Conservation (phyloP, 2,888 invertebrate genomes). For the Drosophila melanosoma region DNA sequence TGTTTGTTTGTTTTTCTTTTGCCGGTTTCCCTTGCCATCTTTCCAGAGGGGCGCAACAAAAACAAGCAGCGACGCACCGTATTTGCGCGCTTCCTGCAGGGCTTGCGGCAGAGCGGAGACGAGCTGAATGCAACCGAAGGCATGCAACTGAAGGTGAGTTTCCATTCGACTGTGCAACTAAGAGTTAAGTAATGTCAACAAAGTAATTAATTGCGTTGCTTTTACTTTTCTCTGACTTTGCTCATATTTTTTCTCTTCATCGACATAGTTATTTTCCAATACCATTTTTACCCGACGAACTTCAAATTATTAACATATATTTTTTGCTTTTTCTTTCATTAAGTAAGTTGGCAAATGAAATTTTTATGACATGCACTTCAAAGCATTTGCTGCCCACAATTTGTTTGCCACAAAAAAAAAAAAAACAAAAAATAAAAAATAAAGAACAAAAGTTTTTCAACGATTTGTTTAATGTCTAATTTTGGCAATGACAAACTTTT, state of each 20-base stretch:
- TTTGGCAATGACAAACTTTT: slow-evolving; percentile 67
- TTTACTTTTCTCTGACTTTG: no score
- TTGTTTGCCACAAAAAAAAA: slow-evolving; percentile 44
- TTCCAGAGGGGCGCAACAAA: slow-evolving; percentile 84
- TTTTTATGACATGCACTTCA: slow-evolving; percentile 60
- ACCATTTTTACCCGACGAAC: neutral
- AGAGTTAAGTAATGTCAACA: neutral
- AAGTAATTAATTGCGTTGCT: neutral
- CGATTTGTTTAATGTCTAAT: slow-evolving; percentile 70
- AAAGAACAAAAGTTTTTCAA: slow-evolving; percentile 40
- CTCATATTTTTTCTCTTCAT: neutral
- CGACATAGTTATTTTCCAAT: neutral
- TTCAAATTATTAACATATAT: neutral
- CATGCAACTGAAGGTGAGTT: slow-evolving; percentile 85
- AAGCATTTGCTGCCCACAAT: slow-evolving; percentile 56
- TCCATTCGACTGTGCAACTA: neutral
- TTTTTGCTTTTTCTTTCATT: slow-evolving; percentile 7
- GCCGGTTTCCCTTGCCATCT: neutral
- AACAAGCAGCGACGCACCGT: slow-evolving; percentile 84
- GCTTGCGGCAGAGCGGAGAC: slow-evolving; percentile 83
- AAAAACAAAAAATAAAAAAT: slow-evolving; percentile 36
- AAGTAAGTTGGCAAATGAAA: slow-evolving; percentile 32
- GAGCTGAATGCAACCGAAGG: slow-evolving; percentile 84
- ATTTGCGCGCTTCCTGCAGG: slow-evolving; percentile 84
- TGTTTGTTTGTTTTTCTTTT: slow-evolving; percentile 14